Evolutionary conservation across 30 jellyfish, hydroid and myxozoan genomes (phyloP).

Genomic region (Cassiopea xamachana): DNA sequence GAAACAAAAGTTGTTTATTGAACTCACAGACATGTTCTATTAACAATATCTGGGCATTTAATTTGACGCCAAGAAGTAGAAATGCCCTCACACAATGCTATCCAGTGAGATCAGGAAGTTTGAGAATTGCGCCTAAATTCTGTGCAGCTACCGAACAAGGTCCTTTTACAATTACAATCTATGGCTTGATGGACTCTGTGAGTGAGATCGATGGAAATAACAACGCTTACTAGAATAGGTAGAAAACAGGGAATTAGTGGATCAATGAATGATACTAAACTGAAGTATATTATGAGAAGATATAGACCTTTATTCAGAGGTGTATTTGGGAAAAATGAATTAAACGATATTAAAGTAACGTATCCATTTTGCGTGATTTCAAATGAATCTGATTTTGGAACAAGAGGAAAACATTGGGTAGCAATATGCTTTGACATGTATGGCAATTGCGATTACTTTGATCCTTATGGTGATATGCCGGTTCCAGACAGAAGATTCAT

Average conservation of each 20-base stretch:
- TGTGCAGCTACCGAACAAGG: not conserved
- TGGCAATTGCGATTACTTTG: not conserved
- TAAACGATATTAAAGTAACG: not conserved
- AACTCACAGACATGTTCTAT: not conserved
- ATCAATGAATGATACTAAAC: not conserved
- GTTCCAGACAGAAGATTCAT: not conserved
- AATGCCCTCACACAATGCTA: not conserved
- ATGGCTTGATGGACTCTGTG: not conserved
- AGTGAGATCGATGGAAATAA: not conserved
- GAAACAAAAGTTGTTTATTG: not conserved
- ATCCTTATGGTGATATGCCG: not conserved
- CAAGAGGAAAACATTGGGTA: not conserved
- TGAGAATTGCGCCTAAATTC: not conserved
- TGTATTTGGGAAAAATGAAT: not conserved
- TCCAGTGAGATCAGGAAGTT: not conserved
- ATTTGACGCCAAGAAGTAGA: not conserved
- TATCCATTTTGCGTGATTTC: not conserved
- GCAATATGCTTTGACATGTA: not conserved
- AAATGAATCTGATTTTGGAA: not conserved
- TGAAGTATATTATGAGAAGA: not conserved
- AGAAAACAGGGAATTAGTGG: not conserved
- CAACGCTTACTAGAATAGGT: not conserved
- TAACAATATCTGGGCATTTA: not conserved
- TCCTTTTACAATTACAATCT: not conserved
- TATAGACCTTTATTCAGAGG: not conserved